Evolutionary conservation across 2,113 vertebrate genomes (phyloP).

Genomic region (Pygoscelis adeliae): DNA sequence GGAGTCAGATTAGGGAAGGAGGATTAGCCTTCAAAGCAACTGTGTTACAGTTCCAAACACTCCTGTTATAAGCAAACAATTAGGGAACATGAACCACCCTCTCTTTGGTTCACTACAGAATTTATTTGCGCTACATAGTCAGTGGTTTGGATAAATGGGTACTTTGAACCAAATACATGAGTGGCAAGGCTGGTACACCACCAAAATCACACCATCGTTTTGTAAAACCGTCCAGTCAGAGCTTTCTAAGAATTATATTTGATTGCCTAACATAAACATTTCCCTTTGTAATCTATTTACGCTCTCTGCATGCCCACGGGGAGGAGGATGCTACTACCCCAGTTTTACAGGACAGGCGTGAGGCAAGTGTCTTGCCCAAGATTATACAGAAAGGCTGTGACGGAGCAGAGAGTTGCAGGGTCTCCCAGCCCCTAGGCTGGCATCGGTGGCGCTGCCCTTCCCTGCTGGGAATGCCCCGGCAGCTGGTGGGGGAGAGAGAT

Average conservation of each 20-base stretch:
- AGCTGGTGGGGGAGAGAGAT: background rate
- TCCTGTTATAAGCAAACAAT: background rate
- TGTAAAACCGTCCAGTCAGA: background rate
- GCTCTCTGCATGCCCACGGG: background rate
- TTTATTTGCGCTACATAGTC: background rate
- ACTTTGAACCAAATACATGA: background rate
- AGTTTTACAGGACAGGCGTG: background rate
- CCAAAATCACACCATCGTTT: background rate
- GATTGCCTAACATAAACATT: background rate
- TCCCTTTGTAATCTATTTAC: background rate
- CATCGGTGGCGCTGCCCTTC: fast-evolving
- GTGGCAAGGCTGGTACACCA: background rate
- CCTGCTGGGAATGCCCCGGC: background rate
- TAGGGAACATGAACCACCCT: background rate
- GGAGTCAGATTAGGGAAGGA: background rate
- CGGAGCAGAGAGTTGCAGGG: background rate
- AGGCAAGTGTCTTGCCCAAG: background rate
- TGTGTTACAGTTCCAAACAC: background rate
- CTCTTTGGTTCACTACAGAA: background rate
- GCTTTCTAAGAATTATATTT: background rate
- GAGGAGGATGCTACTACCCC: background rate
- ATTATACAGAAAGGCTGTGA: background rate
- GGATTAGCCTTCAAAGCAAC: background rate
- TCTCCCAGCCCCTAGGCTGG: background rate
- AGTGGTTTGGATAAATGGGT: background rate